Conservation (phyloP, 2,888 invertebrate genomes). For the Antitype chi region DNA sequence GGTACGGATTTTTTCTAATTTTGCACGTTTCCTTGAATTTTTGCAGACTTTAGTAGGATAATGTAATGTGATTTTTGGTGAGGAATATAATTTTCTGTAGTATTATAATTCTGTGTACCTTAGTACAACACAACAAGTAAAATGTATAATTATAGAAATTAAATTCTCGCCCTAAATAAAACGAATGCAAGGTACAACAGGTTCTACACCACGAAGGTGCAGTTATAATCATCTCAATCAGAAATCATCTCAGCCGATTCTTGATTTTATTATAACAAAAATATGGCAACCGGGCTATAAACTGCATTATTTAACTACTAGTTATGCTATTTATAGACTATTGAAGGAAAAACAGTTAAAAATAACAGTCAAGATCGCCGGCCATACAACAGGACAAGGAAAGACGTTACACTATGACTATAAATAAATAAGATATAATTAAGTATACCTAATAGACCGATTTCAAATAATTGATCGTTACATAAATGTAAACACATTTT, state of each 20-base stretch:
- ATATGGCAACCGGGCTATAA: background rate
- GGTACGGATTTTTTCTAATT: constrained; percentile 56
- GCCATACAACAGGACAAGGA: background rate
- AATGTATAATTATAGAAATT: background rate
- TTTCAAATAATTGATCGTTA: constrained; percentile 37
- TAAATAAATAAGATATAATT: background rate
- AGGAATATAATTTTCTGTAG: constrained; percentile 1
- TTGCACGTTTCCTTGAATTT: constrained; percentile 44
- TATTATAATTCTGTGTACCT: background rate
- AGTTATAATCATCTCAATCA: background rate
- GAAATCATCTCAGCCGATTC: background rate
- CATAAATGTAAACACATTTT: constrained; percentile 50
- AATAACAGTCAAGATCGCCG: background rate
- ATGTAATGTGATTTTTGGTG: constrained; percentile 37
- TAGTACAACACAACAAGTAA: background rate
- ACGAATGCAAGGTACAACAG: background rate
- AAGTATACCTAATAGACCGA: constrained; percentile 7
- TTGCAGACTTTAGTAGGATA: constrained; percentile 25
- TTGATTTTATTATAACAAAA: background rate
- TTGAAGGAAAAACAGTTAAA: constrained; percentile 11
- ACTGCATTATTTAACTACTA: background rate
- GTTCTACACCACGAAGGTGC: background rate
- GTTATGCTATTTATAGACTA: background rate
- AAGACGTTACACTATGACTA: background rate
- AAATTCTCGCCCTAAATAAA: background rate